These are phyloP conservation scores for Gymnocypris eckloni DNA, from an alignment of 2,797 vertebrate genomes.

Conservation along the genomic window DNA sequence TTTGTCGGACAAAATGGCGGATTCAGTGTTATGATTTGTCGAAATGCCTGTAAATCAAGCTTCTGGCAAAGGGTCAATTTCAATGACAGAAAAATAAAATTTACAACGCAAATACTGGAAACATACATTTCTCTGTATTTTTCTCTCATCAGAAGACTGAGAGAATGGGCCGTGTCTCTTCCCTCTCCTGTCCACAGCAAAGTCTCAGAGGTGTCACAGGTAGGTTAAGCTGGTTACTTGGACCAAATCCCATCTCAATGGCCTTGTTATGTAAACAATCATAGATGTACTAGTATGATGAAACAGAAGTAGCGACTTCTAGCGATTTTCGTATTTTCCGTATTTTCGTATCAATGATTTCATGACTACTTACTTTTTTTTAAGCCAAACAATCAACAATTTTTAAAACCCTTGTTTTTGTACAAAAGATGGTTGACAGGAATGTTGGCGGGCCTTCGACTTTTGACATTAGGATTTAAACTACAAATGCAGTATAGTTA, in stretches of 20 bases:
- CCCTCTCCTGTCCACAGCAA: slow-evolving; percentile 62
- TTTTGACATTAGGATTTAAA: not conserved
- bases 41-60: not conserved
- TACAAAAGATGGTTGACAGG: not conserved
- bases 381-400: not conserved
- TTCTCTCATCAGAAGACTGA: slow-evolving; percentile 48
- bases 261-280: no score
- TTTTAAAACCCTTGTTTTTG: not conserved
- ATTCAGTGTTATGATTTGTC: not conserved
- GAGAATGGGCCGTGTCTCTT: slow-evolving; percentile 54
- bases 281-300: not conserved
- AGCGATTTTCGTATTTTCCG: not conserved
- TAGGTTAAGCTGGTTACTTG: not conserved
- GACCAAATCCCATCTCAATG: slow-evolving; percentile 8
- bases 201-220: slow-evolving; percentile 53
- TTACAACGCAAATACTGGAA: not conserved
- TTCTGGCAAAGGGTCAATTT: not conserved
- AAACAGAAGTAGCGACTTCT: not conserved
- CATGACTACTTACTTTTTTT: not conserved
- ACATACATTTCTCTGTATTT: not conserved
- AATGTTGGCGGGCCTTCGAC: not conserved
- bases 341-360: not conserved
- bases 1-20: not conserved
- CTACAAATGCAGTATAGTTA: not conserved
- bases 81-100: not conserved